Percentiles rank a stretch among this genome's conserved stretches.
Evolutionary conservation across 2,797 vertebrate genomes (phyloP).

Genomic region (Anguilla anguilla): DNA sequence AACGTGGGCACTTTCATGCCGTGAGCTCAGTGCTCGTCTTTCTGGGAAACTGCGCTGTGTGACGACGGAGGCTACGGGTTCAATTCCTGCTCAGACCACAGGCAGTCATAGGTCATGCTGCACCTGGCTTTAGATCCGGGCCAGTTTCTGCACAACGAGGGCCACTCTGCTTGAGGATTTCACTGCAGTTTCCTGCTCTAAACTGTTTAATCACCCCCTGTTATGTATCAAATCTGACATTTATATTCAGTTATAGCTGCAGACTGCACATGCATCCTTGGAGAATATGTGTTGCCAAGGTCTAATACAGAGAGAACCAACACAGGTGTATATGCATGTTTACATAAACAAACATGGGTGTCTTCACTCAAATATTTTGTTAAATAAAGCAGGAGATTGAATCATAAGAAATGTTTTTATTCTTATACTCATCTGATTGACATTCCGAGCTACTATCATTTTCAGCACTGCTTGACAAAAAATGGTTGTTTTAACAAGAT

Average conservation of each 20-base stretch:
- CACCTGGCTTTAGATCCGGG: neutral
- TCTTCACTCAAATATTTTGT: no score
- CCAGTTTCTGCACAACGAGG: neutral
- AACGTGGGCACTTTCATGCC: neutral
- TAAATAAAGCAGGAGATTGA: no score
- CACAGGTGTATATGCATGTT: no score
- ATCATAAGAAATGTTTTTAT: no score
- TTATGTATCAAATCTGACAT: neutral
- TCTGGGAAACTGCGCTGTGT: neutral
- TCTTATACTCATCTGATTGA: no score
- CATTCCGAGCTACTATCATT: no score
- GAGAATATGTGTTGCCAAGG: neutral
- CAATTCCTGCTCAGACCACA: constrained; percentile 3
- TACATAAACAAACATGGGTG: no score
- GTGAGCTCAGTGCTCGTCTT: neutral
- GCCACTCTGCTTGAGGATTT: neutral
- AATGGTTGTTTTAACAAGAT: no score
- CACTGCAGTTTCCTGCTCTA: neutral
- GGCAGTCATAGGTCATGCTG: neutral
- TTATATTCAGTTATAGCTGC: neutral
- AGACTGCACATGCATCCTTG: neutral
- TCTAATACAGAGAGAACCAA: no score
- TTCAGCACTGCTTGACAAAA: no score
- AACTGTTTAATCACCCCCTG: no score
- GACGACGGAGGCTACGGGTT: neutral